These are phyloP conservation scores for Limosa lapponica DNA, from an alignment of 2,797 vertebrate genomes.

Conservation along the genomic window DNA sequence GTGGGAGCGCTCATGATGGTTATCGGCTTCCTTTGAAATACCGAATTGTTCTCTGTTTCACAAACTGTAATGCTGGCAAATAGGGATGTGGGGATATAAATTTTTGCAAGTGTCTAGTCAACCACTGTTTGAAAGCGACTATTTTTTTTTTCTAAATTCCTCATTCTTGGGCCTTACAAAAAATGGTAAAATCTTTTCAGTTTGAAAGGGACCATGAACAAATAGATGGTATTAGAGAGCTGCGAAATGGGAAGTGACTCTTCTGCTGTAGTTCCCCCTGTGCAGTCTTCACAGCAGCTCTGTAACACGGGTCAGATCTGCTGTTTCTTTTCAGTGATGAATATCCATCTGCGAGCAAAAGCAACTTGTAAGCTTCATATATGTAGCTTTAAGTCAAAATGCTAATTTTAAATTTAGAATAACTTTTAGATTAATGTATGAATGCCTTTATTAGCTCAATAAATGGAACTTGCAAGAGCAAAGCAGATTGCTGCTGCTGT, in stretches of 20 bases:
- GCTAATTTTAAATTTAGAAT: not conserved
- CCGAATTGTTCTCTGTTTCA: conserved; percentile 28
- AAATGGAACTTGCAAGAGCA: not conserved
- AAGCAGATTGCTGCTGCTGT: not conserved
- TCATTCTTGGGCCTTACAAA: not conserved
- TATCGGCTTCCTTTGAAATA: conserved; percentile 31
- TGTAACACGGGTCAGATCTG: not conserved
- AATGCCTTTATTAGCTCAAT: not conserved
- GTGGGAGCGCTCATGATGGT: not conserved
- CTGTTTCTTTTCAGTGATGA: not conserved
- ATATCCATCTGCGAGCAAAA: not conserved
- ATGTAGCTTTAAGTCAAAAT: not conserved
- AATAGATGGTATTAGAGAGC: not conserved
- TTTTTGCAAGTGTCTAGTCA: not conserved
- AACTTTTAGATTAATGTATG: not conserved
- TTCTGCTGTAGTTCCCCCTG: not conserved
- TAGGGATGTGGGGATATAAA: not conserved
- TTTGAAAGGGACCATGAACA: not conserved
- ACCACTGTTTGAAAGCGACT: not conserved
- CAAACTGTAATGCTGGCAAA: not conserved
- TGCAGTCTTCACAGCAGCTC: not conserved
- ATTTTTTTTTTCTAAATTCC: not conserved
- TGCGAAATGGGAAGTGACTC: not conserved
- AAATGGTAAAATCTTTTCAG: not conserved
- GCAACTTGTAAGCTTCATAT: not conserved